Conservation (phyloP, 2,888 invertebrate species). For the Oscheius sp. region DNA sequence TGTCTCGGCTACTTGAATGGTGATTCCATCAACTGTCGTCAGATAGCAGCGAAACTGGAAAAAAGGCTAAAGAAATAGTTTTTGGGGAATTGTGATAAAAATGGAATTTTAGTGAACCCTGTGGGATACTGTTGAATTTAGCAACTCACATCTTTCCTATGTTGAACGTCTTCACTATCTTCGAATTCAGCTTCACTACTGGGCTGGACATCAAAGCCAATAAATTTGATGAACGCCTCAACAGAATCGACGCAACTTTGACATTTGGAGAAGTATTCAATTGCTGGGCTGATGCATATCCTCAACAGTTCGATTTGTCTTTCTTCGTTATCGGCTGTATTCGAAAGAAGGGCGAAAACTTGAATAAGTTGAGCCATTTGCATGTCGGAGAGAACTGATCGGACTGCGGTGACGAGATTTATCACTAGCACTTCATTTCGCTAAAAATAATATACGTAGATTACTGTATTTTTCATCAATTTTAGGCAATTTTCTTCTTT, state of each 20-base stretch:
- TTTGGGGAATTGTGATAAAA: background rate
- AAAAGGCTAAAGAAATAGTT: background rate
- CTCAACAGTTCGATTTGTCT: slow-evolving; percentile 20
- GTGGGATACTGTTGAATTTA: too few relatives aligned
- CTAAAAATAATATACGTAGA: background rate
- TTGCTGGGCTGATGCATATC: background rate
- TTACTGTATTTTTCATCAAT: background rate
- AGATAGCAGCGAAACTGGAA: slow-evolving; percentile 53
- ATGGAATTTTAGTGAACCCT: background rate
- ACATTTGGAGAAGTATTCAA: slow-evolving; percentile 13
- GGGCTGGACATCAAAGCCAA: slow-evolving; percentile 23
- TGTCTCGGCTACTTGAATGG: slow-evolving; percentile 49
- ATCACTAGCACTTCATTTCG: slow-evolving; percentile 4
- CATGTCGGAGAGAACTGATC: slow-evolving; percentile 48
- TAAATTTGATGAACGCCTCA: slow-evolving; percentile 23
- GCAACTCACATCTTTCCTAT: slow-evolving; percentile 17
- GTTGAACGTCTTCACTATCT: slow-evolving; percentile 11
- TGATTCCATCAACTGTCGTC: slow-evolving; percentile 47
- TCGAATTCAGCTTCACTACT: background rate
- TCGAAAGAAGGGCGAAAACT: slow-evolving; percentile 54
- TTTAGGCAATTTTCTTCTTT: background rate
- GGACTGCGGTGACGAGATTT: slow-evolving; percentile 35
- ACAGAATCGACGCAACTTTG: slow-evolving; percentile 14
- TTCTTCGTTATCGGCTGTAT: slow-evolving; percentile 38
- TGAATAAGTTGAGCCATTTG: slow-evolving; percentile 49